Base-by-base conservation (phyloP, 2,113 vertebrate species). In the Oxyruncus cristatus region DNA sequence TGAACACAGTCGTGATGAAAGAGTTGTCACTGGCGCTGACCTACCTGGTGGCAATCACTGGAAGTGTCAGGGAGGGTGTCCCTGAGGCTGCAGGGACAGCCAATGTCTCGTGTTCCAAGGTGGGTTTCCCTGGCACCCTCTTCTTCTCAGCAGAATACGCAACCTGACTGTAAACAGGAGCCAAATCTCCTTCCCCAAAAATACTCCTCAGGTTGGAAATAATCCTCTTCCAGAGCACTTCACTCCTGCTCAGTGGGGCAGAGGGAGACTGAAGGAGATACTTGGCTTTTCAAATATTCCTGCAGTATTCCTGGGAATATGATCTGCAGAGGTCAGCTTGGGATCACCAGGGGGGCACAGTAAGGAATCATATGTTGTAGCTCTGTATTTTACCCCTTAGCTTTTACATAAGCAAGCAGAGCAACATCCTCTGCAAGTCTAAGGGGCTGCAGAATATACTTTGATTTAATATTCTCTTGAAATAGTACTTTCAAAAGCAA, bases 221-320 rank as follows among this genome's bases (percentile, higher is more conserved):
- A 91, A 86, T 82, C 41, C 75, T 50, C 27, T 86, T 65, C 5
- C 16, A 67, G 55, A 78, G 37, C 80, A 28, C 63, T 88, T 93
- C n/a, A 85, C 26, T 42, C n/a, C 32, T 4, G 1, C 58, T 33
- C 55, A 73, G 44, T 24, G 68, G 53, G 35, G 63, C 41, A 44
- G 11, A 66, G 39, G 59, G 58, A 88, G 74, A 50, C 21, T 53
- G 49, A 82, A 65, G 70, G 82, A 75, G 93, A 13, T 42, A 30
- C 7, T 91, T 95, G 84, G 68, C 59, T 96, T 73, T 92, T 62
- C 58, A 83, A 1, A 42, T 84, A 62, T 75, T 88, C 85, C 85
- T 15, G 6, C 63, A 47, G 56, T 41, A 37, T 85, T 96, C 73
- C 65, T 73, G 50, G 91, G 59, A 73, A 52, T 55, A 10, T 35